Evolutionary conservation across 2,113 vertebrate species (phyloP).

Genomic region (Mellivora capensis): DNA sequence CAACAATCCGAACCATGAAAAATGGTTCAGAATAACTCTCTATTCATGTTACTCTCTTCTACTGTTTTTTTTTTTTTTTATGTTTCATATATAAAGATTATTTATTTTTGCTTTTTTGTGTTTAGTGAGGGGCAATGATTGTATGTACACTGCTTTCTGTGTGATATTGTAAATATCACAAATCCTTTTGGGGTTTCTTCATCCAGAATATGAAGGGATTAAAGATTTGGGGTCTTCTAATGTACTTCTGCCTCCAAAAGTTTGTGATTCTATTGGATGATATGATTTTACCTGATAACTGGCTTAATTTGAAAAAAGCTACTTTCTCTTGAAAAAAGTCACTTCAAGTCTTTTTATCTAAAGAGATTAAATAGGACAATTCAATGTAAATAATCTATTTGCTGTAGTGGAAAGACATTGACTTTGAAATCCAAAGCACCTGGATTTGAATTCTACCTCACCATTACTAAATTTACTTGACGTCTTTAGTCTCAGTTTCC

Average conservation of each 20-base stretch:
- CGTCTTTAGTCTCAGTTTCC: not conserved
- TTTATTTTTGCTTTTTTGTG: not conserved
- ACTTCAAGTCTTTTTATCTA: not conserved
- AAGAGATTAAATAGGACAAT: not conserved
- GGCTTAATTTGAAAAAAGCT: slow-evolving; percentile 4
- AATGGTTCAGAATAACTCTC: not conserved
- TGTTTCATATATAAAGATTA: not conserved
- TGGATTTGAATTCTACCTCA: not conserved
- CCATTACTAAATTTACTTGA: not conserved
- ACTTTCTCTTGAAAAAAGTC: not conserved
- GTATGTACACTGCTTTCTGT: not conserved
- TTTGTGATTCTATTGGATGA: not conserved
- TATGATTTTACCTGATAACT: slow-evolving; percentile 14
- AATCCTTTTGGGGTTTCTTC: not conserved
- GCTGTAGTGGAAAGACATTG: not conserved
- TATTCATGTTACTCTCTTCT: not conserved
- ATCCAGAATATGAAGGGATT: not conserved
- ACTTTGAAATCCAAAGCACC: not conserved
- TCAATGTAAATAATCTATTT: not conserved
- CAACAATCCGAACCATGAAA: not conserved
- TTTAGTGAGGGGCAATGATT: not conserved
- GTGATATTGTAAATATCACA: not conserved
- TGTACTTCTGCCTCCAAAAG: not conserved
- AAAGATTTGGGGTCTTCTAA: not conserved
- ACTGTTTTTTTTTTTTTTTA: not conserved